Conservation (phyloP, 2,113 vertebrate species). For the Takifugu flavidus region DNA sequence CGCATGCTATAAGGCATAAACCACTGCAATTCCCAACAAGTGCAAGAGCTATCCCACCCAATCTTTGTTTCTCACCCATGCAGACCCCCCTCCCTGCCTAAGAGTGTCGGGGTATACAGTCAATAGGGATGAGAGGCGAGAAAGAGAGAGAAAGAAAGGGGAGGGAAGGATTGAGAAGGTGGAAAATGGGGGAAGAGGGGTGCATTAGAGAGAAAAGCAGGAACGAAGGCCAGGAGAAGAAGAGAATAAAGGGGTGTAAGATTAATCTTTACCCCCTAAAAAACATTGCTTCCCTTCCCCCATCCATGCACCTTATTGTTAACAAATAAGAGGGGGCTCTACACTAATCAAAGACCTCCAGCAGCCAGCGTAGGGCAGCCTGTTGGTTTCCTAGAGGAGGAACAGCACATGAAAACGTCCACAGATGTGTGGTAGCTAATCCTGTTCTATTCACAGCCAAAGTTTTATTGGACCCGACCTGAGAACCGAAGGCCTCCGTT, state of each 20-base stretch:
- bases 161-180: slow-evolving; percentile 55
- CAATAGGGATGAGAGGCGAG: slow-evolving; percentile 60
- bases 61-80: slow-evolving; percentile 54
- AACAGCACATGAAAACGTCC: slow-evolving; percentile 67
- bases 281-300: slow-evolving; percentile 55
- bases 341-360: slow-evolving; percentile 72
- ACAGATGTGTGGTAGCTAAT: slow-evolving; percentile 67
- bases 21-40: slow-evolving; percentile 16
- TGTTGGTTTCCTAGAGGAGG: slow-evolving; percentile 62
- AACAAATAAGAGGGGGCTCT: slow-evolving; percentile 67
- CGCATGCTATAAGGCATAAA: slow-evolving; percentile 8
- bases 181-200: slow-evolving; percentile 61
- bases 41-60: slow-evolving; percentile 25
- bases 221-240: slow-evolving; percentile 52
- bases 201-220: slow-evolving; percentile 57
- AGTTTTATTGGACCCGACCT: slow-evolving; percentile 47
- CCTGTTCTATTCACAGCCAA: slow-evolving; percentile 57
- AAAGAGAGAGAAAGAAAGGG: slow-evolving; percentile 42
- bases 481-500: slow-evolving; percentile 33
- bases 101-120: slow-evolving; percentile 70
- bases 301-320: slow-evolving; percentile 70
- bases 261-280: slow-evolving; percentile 72
- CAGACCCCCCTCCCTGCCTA: slow-evolving; percentile 40
- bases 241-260: slow-evolving; percentile 71
- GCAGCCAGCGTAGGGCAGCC: slow-evolving; percentile 63